phyloP scores from a whole-genome alignment of 2,113 vertebrate genomes.

The Aspiorhynchus laticeps region DNA sequence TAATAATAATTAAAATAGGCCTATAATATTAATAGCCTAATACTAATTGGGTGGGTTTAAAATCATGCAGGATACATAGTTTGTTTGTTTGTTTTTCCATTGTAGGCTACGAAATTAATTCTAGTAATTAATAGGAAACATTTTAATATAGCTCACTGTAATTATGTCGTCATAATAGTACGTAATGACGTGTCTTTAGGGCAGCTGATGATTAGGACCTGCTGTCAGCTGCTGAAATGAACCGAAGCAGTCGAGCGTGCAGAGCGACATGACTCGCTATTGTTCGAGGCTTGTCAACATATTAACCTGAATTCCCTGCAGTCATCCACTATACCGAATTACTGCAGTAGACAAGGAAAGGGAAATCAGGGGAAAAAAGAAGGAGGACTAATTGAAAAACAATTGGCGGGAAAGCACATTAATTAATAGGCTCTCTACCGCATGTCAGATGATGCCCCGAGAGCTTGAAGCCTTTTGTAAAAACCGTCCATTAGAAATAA shows the following conservation, averaged over 20 bases:
- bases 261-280: constrained; percentile 93
- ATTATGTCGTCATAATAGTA: constrained; percentile 92
- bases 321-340: constrained; percentile 81
- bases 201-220: constrained; percentile 93
- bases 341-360: constrained; percentile 73
- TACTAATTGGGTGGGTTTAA: not conserved
- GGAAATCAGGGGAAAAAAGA: constrained; percentile 68
- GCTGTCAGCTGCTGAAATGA: constrained; percentile 87
- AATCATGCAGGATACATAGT: not conserved
- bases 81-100: no score
- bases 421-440: constrained; percentile 79
- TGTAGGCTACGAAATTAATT: not conserved
- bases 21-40: not conserved
- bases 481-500: constrained; percentile 54
- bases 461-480: constrained; percentile 75
- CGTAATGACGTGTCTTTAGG: constrained; percentile 89
- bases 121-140: constrained; percentile 88
- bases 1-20: not conserved
- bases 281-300: constrained; percentile 98
- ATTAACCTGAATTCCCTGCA: constrained; percentile 99
- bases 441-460: constrained; percentile 74
- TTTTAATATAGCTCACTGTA: constrained; percentile 95
- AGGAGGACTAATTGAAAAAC: constrained; percentile 76
- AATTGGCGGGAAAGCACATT: constrained; percentile 66
- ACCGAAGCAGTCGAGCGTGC: constrained; percentile 87